Conservation (phyloP, 2,113 vertebrate species). For the Eidolon helvum region DNA sequence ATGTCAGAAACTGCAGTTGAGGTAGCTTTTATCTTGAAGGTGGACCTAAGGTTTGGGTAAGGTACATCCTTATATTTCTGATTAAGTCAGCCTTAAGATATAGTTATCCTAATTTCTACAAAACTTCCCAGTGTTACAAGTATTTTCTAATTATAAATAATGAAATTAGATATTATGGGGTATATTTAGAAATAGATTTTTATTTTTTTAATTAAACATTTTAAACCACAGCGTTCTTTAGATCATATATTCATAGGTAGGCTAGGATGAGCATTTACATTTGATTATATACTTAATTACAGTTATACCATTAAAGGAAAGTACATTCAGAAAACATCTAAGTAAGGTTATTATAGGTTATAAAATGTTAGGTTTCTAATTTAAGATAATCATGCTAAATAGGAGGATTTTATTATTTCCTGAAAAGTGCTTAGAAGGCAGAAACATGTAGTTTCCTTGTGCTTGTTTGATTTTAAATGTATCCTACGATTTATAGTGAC, state of each 20-base stretch:
- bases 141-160: conserved; percentile 13
- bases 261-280: conserved; percentile 50
- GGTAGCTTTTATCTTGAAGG: neutral
- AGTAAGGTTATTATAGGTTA: conserved; percentile 66
- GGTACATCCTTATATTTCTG: neutral
- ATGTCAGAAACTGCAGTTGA: neutral
- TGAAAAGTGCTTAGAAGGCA: conserved; percentile 71
- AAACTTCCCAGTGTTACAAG: neutral
- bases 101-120: neutral
- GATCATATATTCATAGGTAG: neutral
- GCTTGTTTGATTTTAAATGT: conserved; percentile 55
- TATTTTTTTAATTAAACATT: conserved; percentile 5
- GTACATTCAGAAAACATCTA: conserved; percentile 33
- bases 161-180: conserved; percentile 11
- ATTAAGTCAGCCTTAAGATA: neutral
- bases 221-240: neutral
- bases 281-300: conserved; percentile 35
- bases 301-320: conserved; percentile 51
- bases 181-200: conserved; percentile 8
- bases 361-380: conserved; percentile 70
- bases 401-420: conserved; percentile 77
- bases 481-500: conserved; percentile 51
- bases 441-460: conserved; percentile 71
- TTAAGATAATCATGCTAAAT: conserved; percentile 71
- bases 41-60: neutral